A percentile compares a stretch with the other conserved stretches of the same genome.
phyloP scores from a whole-genome alignment of 2,113 vertebrate species.

The Labeo rohita region DNA sequence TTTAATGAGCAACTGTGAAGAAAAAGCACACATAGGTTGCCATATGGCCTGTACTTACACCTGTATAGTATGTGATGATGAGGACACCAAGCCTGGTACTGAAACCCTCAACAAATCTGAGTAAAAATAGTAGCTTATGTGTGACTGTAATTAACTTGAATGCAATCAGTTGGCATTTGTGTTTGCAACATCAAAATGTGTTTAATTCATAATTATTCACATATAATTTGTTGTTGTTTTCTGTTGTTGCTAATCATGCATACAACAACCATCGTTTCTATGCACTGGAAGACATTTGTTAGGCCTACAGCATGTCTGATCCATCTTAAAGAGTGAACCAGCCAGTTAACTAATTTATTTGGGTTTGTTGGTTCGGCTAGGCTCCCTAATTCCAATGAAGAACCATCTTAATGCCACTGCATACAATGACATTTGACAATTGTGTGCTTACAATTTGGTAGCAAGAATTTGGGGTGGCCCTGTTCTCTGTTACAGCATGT shows the following conservation, averaged over 20 bases:
- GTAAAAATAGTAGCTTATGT: not conserved
- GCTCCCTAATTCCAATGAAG: not conserved
- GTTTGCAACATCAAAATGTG: not conserved
- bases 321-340: not conserved
- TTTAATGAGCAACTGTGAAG: conserved; percentile 5
- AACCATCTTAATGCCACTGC: not conserved
- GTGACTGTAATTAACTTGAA: not conserved
- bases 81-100: not conserved
- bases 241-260: not conserved
- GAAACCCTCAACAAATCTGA: not conserved
- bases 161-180: conserved; percentile 2
- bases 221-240: not conserved
- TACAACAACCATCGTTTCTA: conserved; percentile 1
- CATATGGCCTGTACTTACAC: not conserved
- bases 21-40: not conserved
- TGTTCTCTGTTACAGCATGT: not conserved
- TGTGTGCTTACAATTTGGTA: not conserved
- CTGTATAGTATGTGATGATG: not conserved
- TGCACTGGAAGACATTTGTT: not conserved
- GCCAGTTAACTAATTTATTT: not conserved
- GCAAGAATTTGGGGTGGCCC: not conserved
- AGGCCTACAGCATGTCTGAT: not conserved
- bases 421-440: not conserved
- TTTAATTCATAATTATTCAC: not conserved
- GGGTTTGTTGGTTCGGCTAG: not conserved